Percentiles rank a stretch among this genome's conserved stretches.
Evolutionary conservation across 2,113 vertebrate species (phyloP).

Genomic region (Aldabrachelys gigantea): DNA sequence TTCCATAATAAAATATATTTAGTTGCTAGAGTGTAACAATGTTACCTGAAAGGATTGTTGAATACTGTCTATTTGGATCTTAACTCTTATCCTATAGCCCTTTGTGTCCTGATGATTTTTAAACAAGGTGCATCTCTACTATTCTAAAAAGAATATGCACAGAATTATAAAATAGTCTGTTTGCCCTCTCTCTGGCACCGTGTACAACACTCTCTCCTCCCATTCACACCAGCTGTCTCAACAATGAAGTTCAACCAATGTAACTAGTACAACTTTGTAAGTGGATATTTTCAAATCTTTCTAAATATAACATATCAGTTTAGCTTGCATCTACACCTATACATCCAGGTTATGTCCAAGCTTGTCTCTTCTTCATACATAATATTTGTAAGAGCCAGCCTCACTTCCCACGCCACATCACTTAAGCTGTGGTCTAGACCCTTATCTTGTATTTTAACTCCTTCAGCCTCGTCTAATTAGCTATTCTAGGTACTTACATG

Average conservation of each 20-base stretch:
- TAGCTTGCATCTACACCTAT: neutral
- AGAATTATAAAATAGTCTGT: neutral
- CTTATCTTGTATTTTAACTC: neutral
- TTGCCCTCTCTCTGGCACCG: neutral
- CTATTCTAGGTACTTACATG: neutral
- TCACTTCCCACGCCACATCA: neutral
- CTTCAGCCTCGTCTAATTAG: neutral
- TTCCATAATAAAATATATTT: neutral
- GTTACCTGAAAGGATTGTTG: constrained; percentile 13
- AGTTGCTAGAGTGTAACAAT: constrained; percentile 7
- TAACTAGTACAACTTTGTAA: neutral
- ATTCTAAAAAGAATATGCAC: neutral
- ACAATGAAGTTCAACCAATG: neutral
- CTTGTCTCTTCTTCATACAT: neutral
- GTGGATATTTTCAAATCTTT: neutral
- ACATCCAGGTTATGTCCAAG: neutral
- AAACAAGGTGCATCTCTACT: neutral
- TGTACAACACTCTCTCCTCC: neutral
- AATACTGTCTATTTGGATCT: neutral
- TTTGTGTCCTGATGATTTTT: neutral
- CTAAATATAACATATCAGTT: neutral
- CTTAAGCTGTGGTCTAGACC: neutral
- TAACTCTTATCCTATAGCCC: neutral
- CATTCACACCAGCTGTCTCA: neutral
- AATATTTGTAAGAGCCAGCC: neutral